These are phyloP conservation scores for Periplaneta americana DNA, from an alignment of 1,140 invertebrate species.

Conservation along the genomic window DNA sequence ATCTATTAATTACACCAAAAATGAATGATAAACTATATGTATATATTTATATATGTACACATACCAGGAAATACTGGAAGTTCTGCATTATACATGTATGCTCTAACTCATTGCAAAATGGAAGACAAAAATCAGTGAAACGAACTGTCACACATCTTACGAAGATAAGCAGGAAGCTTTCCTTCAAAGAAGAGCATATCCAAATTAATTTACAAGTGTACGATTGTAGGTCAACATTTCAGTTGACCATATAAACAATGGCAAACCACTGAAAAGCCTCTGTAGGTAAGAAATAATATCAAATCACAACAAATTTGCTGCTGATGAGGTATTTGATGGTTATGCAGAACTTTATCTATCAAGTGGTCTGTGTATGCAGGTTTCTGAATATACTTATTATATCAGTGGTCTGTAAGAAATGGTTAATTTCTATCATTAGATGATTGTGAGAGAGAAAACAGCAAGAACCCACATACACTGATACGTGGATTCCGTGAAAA, in stretches of 20 bases:
- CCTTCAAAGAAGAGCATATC: too few species aligned
- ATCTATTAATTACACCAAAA: background rate
- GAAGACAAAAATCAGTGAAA: background rate
- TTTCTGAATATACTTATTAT: too few species aligned
- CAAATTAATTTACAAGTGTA: background rate
- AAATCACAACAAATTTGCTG: background rate
- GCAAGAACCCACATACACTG: background rate
- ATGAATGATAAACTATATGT: background rate
- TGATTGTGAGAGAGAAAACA: background rate
- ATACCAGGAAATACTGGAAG: background rate
- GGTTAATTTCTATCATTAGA: background rate
- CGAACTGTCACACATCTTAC: background rate
- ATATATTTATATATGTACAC: too few species aligned
- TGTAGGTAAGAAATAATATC: background rate
- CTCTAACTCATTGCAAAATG: background rate
- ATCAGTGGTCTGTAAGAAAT: background rate
- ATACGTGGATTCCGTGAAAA: background rate
- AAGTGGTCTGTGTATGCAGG: too few species aligned
- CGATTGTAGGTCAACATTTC: background rate
- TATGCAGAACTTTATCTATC: background rate
- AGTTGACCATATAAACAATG: background rate
- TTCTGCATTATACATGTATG: background rate
- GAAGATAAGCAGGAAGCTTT: background rate
- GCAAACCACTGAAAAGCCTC: background rate
- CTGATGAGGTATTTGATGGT: background rate